These are phyloP conservation scores for Nansenia antarctica DNA, from an alignment of 2,113 vertebrate species.

Conservation along the genomic window DNA sequence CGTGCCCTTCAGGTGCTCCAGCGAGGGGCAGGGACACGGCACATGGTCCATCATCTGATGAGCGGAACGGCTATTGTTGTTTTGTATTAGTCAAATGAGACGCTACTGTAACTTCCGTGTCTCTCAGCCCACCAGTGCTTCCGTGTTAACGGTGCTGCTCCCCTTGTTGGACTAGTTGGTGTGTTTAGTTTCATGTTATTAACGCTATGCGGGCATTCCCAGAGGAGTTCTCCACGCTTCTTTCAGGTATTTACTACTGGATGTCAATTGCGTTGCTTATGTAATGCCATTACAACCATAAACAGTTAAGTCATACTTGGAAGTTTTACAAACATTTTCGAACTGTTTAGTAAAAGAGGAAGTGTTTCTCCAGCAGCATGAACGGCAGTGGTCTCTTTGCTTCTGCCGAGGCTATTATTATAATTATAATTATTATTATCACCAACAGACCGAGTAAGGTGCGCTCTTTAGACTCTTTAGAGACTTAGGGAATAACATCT, in stretches of 20 bases:
- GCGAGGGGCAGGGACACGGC: neutral
- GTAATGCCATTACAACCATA: neutral
- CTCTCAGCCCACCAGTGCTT: conserved; percentile 37
- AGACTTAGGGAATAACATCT: neutral
- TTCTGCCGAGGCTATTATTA: no score
- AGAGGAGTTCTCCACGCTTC: conserved; percentile 70
- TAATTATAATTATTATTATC: neutral
- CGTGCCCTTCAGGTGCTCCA: neutral
- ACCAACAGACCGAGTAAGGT: neutral
- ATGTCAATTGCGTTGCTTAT: neutral
- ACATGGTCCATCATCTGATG: neutral
- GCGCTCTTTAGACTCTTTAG: neutral
- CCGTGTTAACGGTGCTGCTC: conserved; percentile 40
- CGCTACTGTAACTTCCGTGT: conserved; percentile 61
- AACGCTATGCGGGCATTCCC: conserved; percentile 63
- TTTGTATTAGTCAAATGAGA: conserved; percentile 2
- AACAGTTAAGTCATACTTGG: neutral
- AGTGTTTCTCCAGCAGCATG: conserved; percentile 13
- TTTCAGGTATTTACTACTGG: conserved; percentile 65
- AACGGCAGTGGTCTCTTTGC: neutral
- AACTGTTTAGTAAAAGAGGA: conserved; percentile 44
- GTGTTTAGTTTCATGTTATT: no score
- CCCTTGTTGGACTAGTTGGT: conserved; percentile 1
- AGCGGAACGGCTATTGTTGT: neutral
- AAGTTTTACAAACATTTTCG: neutral